Conservation (phyloP, 1,140 invertebrate species). For the Pteromalus puparum region DNA sequence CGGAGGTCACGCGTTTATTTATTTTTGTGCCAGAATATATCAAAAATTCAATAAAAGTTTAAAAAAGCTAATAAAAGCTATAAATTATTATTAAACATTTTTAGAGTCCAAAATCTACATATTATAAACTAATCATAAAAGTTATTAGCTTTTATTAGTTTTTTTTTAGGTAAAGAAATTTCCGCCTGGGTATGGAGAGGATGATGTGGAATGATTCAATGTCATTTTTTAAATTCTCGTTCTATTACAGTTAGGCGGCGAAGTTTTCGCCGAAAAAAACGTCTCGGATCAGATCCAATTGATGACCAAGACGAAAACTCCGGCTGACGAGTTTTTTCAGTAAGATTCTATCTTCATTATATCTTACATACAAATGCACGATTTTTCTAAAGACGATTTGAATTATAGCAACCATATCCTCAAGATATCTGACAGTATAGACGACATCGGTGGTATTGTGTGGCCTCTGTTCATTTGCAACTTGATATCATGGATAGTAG, state of each 20-base stretch:
- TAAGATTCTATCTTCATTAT: conserved; percentile 71
- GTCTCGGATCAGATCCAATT: conserved; percentile 61
- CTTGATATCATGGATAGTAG: conserved; percentile 83
- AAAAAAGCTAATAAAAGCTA: too few species aligned
- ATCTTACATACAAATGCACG: too few species aligned
- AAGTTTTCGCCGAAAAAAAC: conserved; percentile 57
- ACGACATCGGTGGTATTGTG: conserved; percentile 82
- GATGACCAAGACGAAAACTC: conserved; percentile 76
- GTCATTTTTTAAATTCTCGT: neutral
- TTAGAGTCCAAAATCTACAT: too few species aligned
- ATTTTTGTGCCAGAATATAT: too few species aligned
- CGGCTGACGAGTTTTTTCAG: conserved; percentile 92
- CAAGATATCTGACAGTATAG: conserved; percentile 80
- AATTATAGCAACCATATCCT: conserved; percentile 81
- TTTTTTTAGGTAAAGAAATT: too few species aligned
- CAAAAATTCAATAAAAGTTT: too few species aligned
- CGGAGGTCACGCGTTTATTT: too few species aligned
- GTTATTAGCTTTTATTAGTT: too few species aligned
- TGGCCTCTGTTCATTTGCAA: conserved; percentile 84
- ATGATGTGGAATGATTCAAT: neutral
- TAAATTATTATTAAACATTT: too few species aligned
- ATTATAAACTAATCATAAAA: too few species aligned
- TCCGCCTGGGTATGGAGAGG: too few species aligned
- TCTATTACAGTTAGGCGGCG: conserved; percentile 60
- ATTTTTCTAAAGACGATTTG: neutral